These are phyloP conservation scores for Empis livida DNA, from an alignment of 2,888 invertebrate genomes.

Conservation along the genomic window DNA sequence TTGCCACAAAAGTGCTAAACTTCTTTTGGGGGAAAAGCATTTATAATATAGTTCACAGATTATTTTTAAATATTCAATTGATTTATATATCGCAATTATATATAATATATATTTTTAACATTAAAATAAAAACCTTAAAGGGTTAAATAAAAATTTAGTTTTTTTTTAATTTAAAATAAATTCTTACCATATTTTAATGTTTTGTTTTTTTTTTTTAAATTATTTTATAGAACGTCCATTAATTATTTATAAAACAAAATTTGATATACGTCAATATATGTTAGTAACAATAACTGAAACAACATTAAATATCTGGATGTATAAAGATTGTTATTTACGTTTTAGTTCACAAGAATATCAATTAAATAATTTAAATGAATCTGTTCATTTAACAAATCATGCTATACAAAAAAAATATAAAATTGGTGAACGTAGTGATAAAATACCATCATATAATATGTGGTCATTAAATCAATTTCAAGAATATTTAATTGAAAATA, in stretches of 20 bases:
- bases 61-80: too few relatives aligned
- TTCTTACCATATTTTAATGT: too few relatives aligned
- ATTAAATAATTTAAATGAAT: slow-evolving; percentile 65
- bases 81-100: too few relatives aligned
- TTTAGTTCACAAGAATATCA: slow-evolving; percentile 77
- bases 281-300: slow-evolving; percentile 54
- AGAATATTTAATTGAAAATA: slow-evolving; percentile 39
- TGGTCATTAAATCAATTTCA: slow-evolving; percentile 66
- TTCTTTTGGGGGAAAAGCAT: too few relatives aligned
- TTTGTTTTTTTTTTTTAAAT: too few relatives aligned
- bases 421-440: slow-evolving; percentile 12
- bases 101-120: too few relatives aligned
- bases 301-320: slow-evolving; percentile 76
- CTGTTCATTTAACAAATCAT: slow-evolving; percentile 78
- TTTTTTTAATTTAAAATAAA: too few relatives aligned
- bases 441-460: slow-evolving; percentile 68
- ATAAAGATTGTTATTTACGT: slow-evolving; percentile 69
- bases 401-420: slow-evolving; percentile 63
- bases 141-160: too few relatives aligned
- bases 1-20: too few relatives aligned
- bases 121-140: too few relatives aligned
- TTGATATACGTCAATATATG: slow-evolving; percentile 85
- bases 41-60: too few relatives aligned
- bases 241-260: slow-evolving; percentile 73
- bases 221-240: slow-evolving; percentile 56